Evolutionary conservation across 2,113 vertebrate species (phyloP), one percentile per base, ranked within the genome.

Genomic region (Merops nubicus): DNA sequence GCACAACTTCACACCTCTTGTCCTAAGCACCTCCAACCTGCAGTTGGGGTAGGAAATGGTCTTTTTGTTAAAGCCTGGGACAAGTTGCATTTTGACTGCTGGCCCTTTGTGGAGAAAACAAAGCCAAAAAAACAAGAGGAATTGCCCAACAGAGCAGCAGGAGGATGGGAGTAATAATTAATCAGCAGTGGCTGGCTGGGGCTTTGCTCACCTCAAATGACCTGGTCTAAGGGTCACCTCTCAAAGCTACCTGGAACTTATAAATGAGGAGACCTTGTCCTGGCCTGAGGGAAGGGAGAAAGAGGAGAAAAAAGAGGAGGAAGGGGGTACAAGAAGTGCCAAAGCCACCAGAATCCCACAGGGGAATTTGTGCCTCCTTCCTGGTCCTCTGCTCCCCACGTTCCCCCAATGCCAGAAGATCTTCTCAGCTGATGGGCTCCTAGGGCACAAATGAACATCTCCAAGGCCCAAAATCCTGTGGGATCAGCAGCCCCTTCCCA

Each of bases 101-200:
- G 65, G 53, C 31, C 31, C 10, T 75, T 63, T 43, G 26, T 8
- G 28, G 25, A 22, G 6, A 34, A 60, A 22, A 16, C 43, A 12
- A 43, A 43, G 43, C 12, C 22, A 8, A 8, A 36, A 59, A 60
- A 50, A 33, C 36, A 75, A 20, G 6, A 6, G 34, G 15, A 74
- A 43, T 95, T 96, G 43, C 91, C 79, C 91, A 95, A 94, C 29
- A 14, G 87, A n/a, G 63, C 73, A 89, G 76, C 68, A 40, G 80
- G 48, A 80, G 53, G 34, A 33, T 84, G 57, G 90, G 47, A 91
- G 87, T 94, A 96, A 96, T 96, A 86, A 95, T 96, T 95, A 96
- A 96, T 95, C 43, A 0, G 19, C 53, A 48, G 79, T 0, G 0
- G 47, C 57, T 83, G 75, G 70, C 1, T 0, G 34, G 23, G 33